Conservation (phyloP, 2,797 vertebrate species). For the Lepilemur ruficaudatus region DNA sequence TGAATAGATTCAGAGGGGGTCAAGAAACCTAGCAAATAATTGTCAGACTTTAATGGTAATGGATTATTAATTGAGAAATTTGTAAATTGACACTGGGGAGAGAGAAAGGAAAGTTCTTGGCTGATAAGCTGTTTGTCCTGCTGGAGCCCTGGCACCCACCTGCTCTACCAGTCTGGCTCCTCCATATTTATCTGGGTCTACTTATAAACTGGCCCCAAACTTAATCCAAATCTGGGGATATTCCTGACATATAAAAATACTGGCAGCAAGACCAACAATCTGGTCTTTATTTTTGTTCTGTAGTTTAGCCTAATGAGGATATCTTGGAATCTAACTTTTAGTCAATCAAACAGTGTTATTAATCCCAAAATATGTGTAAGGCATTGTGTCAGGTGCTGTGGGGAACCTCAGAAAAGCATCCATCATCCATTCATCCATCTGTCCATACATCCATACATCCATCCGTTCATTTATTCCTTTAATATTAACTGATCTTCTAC, state of each 20-base stretch:
- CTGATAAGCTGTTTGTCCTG: slow-evolving; percentile 19
- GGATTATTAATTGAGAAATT: background rate
- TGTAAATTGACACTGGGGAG: background rate
- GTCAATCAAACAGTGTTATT: slow-evolving; percentile 22
- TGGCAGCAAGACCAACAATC: slow-evolving; percentile 62
- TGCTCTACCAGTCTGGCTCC: background rate
- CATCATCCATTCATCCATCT: background rate
- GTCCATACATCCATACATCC: background rate
- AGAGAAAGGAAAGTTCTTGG: background rate
- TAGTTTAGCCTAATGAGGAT: slow-evolving; percentile 47
- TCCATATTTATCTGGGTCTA: slow-evolving; percentile 24
- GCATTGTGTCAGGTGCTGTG: background rate
- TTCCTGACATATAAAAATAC: slow-evolving; percentile 37
- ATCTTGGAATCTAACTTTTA: slow-evolving; percentile 20
- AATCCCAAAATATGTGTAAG: background rate
- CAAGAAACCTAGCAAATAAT: background rate
- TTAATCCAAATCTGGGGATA: slow-evolving; percentile 43
- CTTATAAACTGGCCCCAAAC: background rate
- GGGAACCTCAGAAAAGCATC: background rate
- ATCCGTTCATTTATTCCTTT: background rate
- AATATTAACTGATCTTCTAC: background rate
- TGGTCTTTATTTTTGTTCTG: slow-evolving; percentile 53
- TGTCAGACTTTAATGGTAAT: background rate
- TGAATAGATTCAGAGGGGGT: background rate
- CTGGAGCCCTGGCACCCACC: slow-evolving; percentile 10